A percentile compares a stretch with the other conserved stretches of the same genome.
These are phyloP conservation scores for Leptodactylus fuscus DNA, from an alignment of 2,113 vertebrate species.

Conservation along the genomic window DNA sequence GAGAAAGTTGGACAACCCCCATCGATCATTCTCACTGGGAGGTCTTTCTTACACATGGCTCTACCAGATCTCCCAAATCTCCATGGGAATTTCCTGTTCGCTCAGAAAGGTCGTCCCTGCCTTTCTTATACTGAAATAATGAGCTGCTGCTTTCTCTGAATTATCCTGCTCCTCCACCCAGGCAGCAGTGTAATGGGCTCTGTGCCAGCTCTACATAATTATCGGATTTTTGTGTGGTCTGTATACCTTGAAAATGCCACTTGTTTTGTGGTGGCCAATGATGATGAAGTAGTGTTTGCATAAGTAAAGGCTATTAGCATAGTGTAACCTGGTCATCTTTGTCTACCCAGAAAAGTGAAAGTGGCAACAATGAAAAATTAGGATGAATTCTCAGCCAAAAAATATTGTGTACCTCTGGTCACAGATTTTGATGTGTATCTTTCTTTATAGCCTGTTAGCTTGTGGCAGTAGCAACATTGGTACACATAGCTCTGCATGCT, in stretches of 20 bases:
- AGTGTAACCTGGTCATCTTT: not conserved
- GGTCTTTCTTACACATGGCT: slow-evolving; percentile 48
- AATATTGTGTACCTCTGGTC: not conserved
- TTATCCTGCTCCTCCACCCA: slow-evolving; percentile 1
- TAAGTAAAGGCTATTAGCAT: not conserved
- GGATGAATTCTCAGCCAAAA: not conserved
- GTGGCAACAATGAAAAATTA: not conserved
- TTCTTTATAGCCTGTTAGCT: too few relatives aligned
- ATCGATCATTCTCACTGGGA: slow-evolving; percentile 57
- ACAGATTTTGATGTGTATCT: too few relatives aligned
- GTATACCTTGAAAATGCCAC: slow-evolving; percentile 30
- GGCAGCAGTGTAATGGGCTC: slow-evolving; percentile 29
- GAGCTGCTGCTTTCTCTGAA: slow-evolving; percentile 34
- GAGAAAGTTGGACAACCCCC: slow-evolving; percentile 41
- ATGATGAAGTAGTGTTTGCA: slow-evolving; percentile 13
- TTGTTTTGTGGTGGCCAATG: not conserved
- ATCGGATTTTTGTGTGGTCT: slow-evolving; percentile 17
- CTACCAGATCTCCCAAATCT: slow-evolving; percentile 39
- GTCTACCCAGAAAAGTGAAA: not conserved
- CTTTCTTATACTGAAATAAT: slow-evolving; percentile 46
- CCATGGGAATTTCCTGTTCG: slow-evolving; percentile 35
- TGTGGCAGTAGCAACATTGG: too few relatives aligned
- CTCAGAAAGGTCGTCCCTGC: slow-evolving; percentile 49
- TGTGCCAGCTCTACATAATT: slow-evolving; percentile 44
- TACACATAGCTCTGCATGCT: too few relatives aligned